A percentile compares a stretch with the other conserved stretches of the same genome.
Conservation (phyloP, 2,797 vertebrate genomes). For the Arremon aurantiirostris region DNA sequence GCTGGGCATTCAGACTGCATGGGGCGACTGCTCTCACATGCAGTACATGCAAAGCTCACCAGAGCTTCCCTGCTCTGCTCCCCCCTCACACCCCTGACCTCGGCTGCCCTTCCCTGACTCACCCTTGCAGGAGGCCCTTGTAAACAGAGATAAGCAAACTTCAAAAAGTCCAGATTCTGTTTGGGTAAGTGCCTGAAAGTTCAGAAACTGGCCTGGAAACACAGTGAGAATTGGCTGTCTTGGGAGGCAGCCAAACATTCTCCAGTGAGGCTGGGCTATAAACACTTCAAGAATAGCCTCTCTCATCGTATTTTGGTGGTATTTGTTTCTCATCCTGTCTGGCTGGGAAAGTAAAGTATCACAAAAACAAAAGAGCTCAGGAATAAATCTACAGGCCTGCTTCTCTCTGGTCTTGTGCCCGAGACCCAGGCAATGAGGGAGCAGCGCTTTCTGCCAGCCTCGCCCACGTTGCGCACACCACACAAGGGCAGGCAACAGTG, state of each 20-base stretch:
- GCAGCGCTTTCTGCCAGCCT: accelerated
- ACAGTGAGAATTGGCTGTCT: constrained; percentile 11
- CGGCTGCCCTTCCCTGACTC: neutral
- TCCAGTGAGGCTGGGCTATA: constrained; percentile 35
- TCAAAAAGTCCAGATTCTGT: constrained; percentile 49
- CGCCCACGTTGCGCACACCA: accelerated
- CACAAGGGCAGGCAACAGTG: accelerated
- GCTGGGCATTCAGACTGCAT: accelerated
- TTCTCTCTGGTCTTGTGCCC: neutral
- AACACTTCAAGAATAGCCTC: constrained; percentile 64
- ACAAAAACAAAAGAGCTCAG: constrained; percentile 9
- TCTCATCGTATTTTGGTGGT: constrained; percentile 38
- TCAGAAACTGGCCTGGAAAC: constrained; percentile 52
- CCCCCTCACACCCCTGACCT: neutral
- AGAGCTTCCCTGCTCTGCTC: neutral
- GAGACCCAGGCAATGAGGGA: accelerated
- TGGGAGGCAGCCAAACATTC: constrained; percentile 54
- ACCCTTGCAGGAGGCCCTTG: neutral
- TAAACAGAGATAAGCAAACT: constrained; percentile 60
- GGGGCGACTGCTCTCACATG: accelerated
- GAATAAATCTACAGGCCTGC: constrained; percentile 12
- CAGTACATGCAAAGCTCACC: neutral
- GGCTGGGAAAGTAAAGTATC: constrained; percentile 35
- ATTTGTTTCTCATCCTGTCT: constrained; percentile 64
- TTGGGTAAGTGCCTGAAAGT: constrained; percentile 45